Percentiles rank a stretch among this genome's conserved stretches.
phyloP scores from a whole-genome alignment of 2,113 vertebrate species.

The Python bivittatus region DNA sequence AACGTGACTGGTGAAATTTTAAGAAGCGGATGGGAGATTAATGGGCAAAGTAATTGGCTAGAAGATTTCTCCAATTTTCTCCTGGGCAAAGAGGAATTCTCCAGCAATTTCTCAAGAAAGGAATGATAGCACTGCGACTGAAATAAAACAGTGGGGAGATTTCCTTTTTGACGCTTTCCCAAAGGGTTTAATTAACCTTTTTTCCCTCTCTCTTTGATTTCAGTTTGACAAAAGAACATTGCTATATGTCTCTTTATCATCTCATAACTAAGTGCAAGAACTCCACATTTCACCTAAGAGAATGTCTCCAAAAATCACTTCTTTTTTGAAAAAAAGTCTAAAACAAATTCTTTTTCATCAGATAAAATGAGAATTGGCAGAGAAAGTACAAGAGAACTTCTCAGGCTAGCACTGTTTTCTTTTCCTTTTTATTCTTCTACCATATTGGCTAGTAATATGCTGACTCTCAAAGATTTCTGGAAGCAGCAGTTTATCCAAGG shows the following conservation, averaged over 20 bases:
- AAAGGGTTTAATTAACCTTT: background rate
- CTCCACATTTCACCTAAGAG: background rate
- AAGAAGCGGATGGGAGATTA: background rate
- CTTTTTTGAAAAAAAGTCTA: background rate
- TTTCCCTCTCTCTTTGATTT: background rate
- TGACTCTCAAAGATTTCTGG: background rate
- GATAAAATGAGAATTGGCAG: background rate
- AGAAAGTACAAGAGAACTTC: background rate
- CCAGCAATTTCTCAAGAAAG: background rate
- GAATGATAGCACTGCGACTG: background rate
- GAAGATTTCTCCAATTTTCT: background rate
- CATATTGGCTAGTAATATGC: background rate
- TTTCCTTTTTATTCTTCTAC: background rate
- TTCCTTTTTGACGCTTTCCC: background rate
- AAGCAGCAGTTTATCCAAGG: background rate
- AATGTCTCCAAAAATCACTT: background rate
- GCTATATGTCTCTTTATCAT: background rate
- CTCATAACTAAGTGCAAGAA: background rate
- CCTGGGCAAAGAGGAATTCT: background rate
- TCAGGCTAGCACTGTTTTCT: background rate
- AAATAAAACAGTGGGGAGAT: background rate
- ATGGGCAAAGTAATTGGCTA: background rate
- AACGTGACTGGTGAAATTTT: background rate
- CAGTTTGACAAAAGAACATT: background rate
- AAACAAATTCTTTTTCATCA: background rate